Evolutionary conservation across 2,797 vertebrate species (phyloP), one percentile per base, ranked within the genome.

Genomic region (Semotilus atromaculatus): DNA sequence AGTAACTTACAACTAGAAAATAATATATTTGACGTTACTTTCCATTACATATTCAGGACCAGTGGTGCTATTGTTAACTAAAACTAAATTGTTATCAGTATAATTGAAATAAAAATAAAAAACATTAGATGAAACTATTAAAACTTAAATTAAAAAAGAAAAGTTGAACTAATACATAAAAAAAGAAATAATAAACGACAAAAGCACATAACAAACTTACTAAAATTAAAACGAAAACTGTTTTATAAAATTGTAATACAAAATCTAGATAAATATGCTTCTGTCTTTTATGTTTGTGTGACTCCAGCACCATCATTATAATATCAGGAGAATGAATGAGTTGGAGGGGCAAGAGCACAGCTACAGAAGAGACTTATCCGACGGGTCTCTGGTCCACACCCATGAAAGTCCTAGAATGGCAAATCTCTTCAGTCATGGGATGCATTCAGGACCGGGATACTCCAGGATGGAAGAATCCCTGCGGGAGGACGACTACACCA

Each of bases 401-500:
- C 71, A 31, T 45, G 85, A 45, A 58, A 67, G 58, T 66, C n/a
- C 88, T 9, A 45, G 84, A 45, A 77, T 87, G 31, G 43, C 55
- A 16, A 62, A 55, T 29, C 60, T 53, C 34, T 73, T 78, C 40
- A 53, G 21, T 70, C 71, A 86, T 11, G 19, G 23, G 21, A 45
- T 51, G 38, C 36, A 81, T 38, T 55, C 84, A 58, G 53, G 31
- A 55, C 10, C 5, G 4, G 58, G 16, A 21, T 86, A 58, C 73
- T 11, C 78, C 31, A 81, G 74, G 36, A 67, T 67, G 76, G 81
- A 68, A 36, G 83, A 85, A 21, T 45, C 73, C 62, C 71, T 64
- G 48, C 64, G 80, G 36, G 11, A 84, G 26, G 85, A 90, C 16
- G 73, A 81, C 38, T 88, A 74, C 62, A 43, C 85, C 40, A 83